Evolutionary conservation across 2,888 invertebrate species (phyloP).

Genomic region (Galeruca laticollis): DNA sequence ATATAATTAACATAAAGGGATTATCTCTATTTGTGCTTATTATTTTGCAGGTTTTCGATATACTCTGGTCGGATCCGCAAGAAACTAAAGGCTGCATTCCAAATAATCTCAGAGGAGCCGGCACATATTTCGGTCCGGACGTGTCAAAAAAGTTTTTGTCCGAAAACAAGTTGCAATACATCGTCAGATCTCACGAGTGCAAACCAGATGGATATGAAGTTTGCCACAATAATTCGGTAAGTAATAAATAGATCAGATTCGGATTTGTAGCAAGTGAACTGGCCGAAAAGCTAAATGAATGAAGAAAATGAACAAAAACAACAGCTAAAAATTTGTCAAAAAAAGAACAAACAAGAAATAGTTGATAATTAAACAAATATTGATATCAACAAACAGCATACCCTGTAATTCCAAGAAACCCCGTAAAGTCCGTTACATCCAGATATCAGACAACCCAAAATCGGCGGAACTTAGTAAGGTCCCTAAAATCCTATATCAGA

Average conservation of each 20-base stretch:
- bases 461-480: too few species aligned
- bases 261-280: not conserved
- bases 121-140: constrained; percentile 93
- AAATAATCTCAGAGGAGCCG: constrained; percentile 88
- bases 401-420: too few species aligned
- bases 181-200: constrained; percentile 93
- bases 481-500: too few species aligned
- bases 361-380: too few species aligned
- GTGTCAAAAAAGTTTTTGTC: constrained; percentile 83
- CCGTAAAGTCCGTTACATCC: too few species aligned
- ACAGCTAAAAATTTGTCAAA: too few species aligned
- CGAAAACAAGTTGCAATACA: constrained; percentile 80
- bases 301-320: too few species aligned
- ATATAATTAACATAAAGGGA: too few species aligned
- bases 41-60: constrained; percentile 82
- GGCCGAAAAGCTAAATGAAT: too few species aligned
- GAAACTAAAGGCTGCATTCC: constrained; percentile 82
- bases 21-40: not conserved
- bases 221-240: constrained; percentile 84
- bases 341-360: too few species aligned
- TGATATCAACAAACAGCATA: too few species aligned
- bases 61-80: constrained; percentile 94
- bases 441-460: too few species aligned
- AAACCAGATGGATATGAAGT: constrained; percentile 93
- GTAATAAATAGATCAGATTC: constrained; percentile 54